Evolutionary conservation across 2,113 vertebrate genomes (phyloP), one percentile per base, ranked within the genome.

Genomic region (Pomatorhinus ruficollis): DNA sequence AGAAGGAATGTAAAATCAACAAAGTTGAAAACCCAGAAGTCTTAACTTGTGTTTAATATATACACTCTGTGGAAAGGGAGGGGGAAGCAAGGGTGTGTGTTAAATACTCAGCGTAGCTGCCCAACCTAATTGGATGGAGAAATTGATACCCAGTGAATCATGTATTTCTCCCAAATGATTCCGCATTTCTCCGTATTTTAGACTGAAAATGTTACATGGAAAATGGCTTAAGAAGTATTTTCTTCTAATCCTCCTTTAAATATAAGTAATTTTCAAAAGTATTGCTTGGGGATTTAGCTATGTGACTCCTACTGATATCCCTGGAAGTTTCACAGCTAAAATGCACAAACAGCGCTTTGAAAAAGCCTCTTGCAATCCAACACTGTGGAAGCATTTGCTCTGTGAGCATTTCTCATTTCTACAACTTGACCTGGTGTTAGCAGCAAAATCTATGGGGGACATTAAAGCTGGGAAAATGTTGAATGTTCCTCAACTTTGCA

Each of bases 31-130:
- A 84, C 74, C 72, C 74, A 87, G 89, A 88, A 96, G 93, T 87
- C 83, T 94, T 93, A 86, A 94, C 89, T 97, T 97, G 76, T 96
- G 74, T 95, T 97, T 96, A 97, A 95, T 87, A 69, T 92, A 89
- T 92, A 59, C 39, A 59, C 45, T 93, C 56, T 83, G 80, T 80
- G 90, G 78, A 79, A 94, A 77, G 44, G 35, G 53, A 87, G 76
- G n/a, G 30, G 37, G 23, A 72, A 40, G 42, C 25, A 42, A 70
- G 84, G 39, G 17, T 66, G 63, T 89, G 22, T 78, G 65, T 90
- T 83, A 85, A 94, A 57, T 83, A 42, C 52, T 89, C 56, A 49
- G 90, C 1, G 2, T 87, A 88, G 82, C 72, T 75, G 76, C 79
- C 86, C 87, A 83, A 2, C 54, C 53, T 93, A 95, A 96, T 78